Conservation (phyloP, 2,888 invertebrate genomes). For the Agonopterix subpropinquella region DNA sequence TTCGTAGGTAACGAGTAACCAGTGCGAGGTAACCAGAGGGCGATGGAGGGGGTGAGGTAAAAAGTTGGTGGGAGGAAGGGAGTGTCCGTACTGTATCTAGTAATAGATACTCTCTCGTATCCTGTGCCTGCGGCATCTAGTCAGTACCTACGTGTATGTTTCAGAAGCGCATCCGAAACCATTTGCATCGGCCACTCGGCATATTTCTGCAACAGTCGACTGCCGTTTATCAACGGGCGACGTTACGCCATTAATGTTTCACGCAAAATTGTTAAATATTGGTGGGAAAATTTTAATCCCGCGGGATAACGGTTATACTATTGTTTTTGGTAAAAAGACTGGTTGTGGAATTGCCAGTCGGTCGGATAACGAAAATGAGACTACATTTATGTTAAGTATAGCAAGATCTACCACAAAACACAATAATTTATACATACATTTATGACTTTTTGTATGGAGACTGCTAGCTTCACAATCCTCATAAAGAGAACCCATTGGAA, state of each 20-base stretch:
- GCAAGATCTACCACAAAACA: background rate
- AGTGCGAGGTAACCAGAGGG: too few species aligned
- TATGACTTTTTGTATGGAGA: background rate
- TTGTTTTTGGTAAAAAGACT: background rate
- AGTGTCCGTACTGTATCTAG: too few species aligned
- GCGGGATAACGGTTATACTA: slow-evolving; percentile 7
- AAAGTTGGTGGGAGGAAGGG: too few species aligned
- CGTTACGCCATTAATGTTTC: slow-evolving; percentile 34
- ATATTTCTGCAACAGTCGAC: slow-evolving; percentile 46
- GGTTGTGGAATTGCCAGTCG: background rate
- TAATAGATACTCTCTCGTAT: too few species aligned
- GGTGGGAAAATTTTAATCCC: slow-evolving; percentile 33
- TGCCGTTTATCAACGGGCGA: slow-evolving; percentile 39
- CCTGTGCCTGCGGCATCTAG: too few species aligned
- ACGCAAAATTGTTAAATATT: slow-evolving; percentile 45
- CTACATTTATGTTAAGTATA: background rate
- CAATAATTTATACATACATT: background rate
- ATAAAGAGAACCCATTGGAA: too few species aligned
- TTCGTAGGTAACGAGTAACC: too few species aligned
- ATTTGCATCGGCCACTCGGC: slow-evolving; percentile 50
- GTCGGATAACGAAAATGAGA: background rate
- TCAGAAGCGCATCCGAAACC: slow-evolving; percentile 35
- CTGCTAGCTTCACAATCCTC: too few species aligned
- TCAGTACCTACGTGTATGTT: background rate
- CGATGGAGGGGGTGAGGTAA: too few species aligned